A percentile compares a stretch with the other conserved stretches of the same genome.
These are phyloP conservation scores for human (Homo sapiens) DNA, from an alignment of 2,113 vertebrate genomes.

Conservation along the genomic window DNA sequence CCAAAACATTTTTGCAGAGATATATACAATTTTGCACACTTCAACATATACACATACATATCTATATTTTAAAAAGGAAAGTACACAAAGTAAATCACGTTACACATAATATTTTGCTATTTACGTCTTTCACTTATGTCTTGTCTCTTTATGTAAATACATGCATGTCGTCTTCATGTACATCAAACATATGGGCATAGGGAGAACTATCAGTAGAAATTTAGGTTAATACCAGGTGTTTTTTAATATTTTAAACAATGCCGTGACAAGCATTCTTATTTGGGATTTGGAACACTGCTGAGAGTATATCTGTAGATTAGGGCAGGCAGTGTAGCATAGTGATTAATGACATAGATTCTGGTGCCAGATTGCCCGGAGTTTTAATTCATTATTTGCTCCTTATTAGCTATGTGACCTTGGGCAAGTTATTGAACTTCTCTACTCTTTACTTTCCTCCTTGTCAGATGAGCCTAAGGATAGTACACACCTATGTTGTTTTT, in stretches of 20 bases:
- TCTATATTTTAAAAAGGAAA: neutral
- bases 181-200: neutral
- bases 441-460: neutral
- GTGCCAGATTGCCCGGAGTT: neutral
- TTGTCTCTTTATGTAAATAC: neutral
- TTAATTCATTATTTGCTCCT: conserved; percentile 6
- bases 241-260: neutral
- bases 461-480: neutral
- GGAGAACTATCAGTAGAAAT: neutral
- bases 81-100: neutral
- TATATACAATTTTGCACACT: neutral
- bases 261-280: neutral
- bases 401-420: neutral
- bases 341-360: neutral
- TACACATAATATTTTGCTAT: neutral
- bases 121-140: neutral
- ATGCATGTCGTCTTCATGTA: neutral
- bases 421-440: neutral
- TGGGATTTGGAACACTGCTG: neutral
- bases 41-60: neutral
- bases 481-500: neutral
- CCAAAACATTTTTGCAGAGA: neutral
- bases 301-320: neutral
- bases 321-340: neutral
- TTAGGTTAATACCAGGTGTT: neutral